Conservation (phyloP, 2,888 invertebrate species). For the Malacosoma neustria region DNA sequence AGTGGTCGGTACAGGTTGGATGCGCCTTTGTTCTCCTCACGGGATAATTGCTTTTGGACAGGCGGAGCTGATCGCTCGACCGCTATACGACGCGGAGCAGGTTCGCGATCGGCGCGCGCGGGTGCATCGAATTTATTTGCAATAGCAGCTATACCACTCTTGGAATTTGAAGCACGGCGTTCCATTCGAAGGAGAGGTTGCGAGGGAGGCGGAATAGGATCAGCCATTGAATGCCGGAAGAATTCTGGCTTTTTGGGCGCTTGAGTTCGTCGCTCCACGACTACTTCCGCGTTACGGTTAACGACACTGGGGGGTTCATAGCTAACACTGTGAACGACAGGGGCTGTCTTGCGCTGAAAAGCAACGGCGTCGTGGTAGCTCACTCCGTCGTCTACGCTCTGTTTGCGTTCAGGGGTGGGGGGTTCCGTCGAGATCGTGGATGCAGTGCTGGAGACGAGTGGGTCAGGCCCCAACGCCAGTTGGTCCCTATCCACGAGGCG, state of each 20-base stretch:
- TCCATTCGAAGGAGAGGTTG: constrained; percentile 23
- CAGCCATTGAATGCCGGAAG: constrained; percentile 56
- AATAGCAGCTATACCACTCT: constrained; percentile 52
- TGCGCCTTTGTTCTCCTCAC: constrained; percentile 33
- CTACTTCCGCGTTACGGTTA: constrained; percentile 25
- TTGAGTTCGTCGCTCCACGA: constrained; percentile 40
- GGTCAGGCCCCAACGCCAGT: constrained; percentile 28
- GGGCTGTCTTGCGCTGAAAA: constrained; percentile 32
- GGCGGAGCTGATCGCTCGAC: constrained; percentile 20
- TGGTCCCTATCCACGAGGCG: constrained; percentile 78
- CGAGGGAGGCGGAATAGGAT: constrained; percentile 21
- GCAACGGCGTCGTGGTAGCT: constrained; percentile 40
- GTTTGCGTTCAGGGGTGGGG: constrained; percentile 43
- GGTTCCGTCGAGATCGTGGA: constrained; percentile 40
- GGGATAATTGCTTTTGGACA: constrained; percentile 21
- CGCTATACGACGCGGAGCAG: constrained; percentile 17
- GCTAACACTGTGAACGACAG: constrained; percentile 36
- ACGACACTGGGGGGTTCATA: constrained; percentile 30
- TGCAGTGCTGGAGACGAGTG: constrained; percentile 49
- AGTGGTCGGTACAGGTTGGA: constrained; percentile 46
- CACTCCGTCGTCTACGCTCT: constrained; percentile 34
- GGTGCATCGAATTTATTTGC: constrained; percentile 49
- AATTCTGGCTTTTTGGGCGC: constrained; percentile 43
- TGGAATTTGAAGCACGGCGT: constrained; percentile 44
- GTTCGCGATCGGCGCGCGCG: constrained; percentile 28